phyloP scores from a whole-genome alignment of 2,797 vertebrate species.

The Enteromius treurensis region DNA sequence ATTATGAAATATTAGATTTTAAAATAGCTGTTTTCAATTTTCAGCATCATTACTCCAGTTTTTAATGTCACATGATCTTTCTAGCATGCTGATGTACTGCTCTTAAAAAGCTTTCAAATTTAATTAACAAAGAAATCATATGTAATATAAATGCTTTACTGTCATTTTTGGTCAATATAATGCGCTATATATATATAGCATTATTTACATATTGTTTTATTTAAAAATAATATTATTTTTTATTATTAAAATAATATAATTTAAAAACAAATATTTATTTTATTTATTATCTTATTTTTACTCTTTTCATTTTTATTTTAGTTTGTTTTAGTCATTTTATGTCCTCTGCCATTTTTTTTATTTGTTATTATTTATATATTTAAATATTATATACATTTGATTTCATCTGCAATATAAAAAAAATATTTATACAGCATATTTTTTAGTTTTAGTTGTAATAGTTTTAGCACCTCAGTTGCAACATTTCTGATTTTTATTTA shows the following conservation, averaged over 20 bases:
- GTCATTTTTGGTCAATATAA: not conserved
- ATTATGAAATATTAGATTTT: not conserved
- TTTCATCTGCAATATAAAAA: not conserved
- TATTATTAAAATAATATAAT: no score
- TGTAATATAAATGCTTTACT: not conserved
- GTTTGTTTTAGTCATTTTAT: no score
- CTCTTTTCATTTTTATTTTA: no score
- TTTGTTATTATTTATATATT: not conserved
- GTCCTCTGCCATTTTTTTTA: not conserved
- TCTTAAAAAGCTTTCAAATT: not conserved
- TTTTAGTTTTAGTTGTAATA: not conserved
- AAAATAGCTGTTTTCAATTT: not conserved
- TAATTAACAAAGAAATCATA: not conserved
- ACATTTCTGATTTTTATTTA: not conserved
- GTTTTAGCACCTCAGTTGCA: not conserved
- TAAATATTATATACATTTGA: not conserved
- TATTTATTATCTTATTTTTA: not conserved
- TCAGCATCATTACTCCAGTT: not conserved
- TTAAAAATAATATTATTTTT: no score
- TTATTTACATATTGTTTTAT: no score
- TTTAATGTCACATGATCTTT: not conserved
- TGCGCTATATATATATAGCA: not conserved
- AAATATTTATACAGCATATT: not conserved
- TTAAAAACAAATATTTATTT: no score
- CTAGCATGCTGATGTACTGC: not conserved